phyloP scores from a whole-genome alignment of 2,888 invertebrate genomes.

The Zygogramma bicolorata region DNA sequence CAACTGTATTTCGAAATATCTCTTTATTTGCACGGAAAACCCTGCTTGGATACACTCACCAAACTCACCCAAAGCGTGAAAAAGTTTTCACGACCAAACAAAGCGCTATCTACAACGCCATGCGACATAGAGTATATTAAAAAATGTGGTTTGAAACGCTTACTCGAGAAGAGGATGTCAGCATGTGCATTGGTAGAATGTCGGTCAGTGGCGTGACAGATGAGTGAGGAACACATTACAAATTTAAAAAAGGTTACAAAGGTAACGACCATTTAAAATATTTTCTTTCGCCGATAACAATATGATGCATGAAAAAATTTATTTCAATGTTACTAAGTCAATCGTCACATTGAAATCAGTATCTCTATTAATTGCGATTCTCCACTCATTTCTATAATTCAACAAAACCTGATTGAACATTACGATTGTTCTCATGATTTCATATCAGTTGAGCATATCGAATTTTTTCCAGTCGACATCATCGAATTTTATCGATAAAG shows the following conservation, averaged over 20 bases:
- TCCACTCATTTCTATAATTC: too few species aligned
- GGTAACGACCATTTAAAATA: not conserved
- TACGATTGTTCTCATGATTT: too few species aligned
- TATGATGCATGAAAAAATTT: too few species aligned
- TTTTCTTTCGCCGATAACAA: not conserved
- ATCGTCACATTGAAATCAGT: too few species aligned
- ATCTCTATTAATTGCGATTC: too few species aligned
- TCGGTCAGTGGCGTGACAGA: conserved; percentile 2
- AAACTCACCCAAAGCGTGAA: not conserved
- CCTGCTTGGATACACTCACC: not conserved
- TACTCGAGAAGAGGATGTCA: not conserved
- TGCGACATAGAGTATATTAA: not conserved
- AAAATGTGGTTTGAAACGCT: conserved; percentile 1
- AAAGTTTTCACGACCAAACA: not conserved
- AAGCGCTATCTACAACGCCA: not conserved
- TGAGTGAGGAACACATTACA: not conserved
- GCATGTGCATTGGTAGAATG: conserved; percentile 1
- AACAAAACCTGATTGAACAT: too few species aligned
- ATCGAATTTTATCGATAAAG: too few species aligned
- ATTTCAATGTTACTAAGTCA: too few species aligned
- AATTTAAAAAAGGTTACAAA: not conserved
- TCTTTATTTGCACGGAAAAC: not conserved
- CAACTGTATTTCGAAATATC: not conserved
- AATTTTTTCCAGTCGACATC: too few species aligned
- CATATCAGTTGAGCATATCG: too few species aligned